Percentiles rank a stretch among this genome's conserved stretches.
Conservation (phyloP, 2,888 invertebrate genomes). For the Hedychridium roseum region DNA sequence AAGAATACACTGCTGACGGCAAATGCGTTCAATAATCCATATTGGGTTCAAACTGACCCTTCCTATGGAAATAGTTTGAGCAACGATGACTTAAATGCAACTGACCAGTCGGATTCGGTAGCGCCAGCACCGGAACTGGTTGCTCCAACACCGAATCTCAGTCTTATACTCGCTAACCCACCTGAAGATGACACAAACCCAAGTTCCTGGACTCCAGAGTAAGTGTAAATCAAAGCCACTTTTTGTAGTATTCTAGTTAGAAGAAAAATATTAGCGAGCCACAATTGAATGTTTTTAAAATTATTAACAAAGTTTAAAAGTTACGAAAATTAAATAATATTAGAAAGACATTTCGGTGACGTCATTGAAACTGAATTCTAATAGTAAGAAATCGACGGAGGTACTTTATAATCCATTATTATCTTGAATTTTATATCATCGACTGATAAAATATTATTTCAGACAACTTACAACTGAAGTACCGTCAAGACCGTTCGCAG, state of each 20-base stretch:
- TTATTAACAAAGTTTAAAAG: not conserved
- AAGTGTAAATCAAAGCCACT: conserved; percentile 31
- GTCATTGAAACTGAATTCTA: too few relatives aligned
- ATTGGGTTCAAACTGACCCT: conserved; percentile 40
- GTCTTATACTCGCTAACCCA: too few relatives aligned
- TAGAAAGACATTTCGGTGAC: not conserved
- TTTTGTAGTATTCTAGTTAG: too few relatives aligned
- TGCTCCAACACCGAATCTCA: too few relatives aligned
- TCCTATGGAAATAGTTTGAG: conserved; percentile 39
- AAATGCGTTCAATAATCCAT: conserved; percentile 26
- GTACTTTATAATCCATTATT: not conserved
- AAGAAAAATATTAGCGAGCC: too few relatives aligned
- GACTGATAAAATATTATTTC: conserved; percentile 12
- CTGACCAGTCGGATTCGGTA: conserved; percentile 24
- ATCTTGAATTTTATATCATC: not conserved
- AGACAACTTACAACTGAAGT: conserved; percentile 43
- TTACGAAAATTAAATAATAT: not conserved
- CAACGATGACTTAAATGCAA: conserved; percentile 16
- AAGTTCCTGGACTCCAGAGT: conserved; percentile 48
- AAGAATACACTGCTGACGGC: conserved; percentile 43
- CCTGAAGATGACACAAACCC: conserved; percentile 40
- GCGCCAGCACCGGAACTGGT: conserved; percentile 25
- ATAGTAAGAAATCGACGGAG: too few relatives aligned
- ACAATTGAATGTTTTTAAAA: conserved; percentile 1
- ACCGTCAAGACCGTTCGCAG: conserved; percentile 32